Conservation (phyloP, 2,113 vertebrate species). For the Dromiciops gliroides region DNA sequence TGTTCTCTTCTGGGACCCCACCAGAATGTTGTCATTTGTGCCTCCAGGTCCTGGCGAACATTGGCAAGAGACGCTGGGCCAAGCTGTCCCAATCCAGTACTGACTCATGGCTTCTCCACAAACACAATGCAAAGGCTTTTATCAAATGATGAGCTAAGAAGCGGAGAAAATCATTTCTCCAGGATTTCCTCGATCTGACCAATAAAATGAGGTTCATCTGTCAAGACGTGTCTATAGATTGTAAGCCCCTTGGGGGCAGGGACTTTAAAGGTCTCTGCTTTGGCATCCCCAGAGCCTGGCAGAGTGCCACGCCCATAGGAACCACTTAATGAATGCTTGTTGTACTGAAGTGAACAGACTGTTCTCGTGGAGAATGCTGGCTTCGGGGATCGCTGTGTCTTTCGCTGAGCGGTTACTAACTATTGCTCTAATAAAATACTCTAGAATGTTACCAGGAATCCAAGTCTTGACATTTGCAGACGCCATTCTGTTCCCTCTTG, state of each 20-base stretch:
- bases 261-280: background rate
- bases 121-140: background rate
- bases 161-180: background rate
- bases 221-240: background rate
- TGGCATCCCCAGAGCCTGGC: background rate
- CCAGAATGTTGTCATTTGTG: background rate
- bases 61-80: background rate
- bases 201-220: background rate
- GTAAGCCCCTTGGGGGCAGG: background rate
- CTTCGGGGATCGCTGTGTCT: background rate
- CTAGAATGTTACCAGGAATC: background rate
- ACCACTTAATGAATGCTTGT: background rate
- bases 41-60: background rate
- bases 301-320: background rate
- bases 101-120: background rate
- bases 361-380: background rate
- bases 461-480: background rate
- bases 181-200: background rate
- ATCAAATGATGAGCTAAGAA: background rate
- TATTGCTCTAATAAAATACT: background rate
- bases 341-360: background rate
- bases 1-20: background rate
- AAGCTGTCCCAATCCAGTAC: background rate
- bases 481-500: background rate
- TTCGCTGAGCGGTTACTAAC: background rate